Percentiles rank a stretch among this genome's conserved stretches.
Evolutionary conservation across 1,140 invertebrate genomes (phyloP).

Genomic region (Scaptodrosophila lebanonensis): DNA sequence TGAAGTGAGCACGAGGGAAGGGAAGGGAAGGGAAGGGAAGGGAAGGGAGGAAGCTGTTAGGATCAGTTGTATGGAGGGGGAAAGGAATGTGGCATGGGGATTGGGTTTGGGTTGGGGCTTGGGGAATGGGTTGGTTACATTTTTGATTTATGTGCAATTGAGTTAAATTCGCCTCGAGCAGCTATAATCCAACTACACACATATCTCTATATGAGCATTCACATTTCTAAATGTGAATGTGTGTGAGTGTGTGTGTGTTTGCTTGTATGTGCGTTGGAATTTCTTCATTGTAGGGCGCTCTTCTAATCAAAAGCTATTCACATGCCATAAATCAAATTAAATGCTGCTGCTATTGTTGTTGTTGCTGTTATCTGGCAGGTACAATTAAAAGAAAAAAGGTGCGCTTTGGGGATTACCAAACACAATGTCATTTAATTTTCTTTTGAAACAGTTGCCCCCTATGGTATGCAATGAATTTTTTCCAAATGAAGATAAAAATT

Average conservation of each 20-base stretch:
- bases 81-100: background rate
- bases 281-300: conserved; percentile 36
- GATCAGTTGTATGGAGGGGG: too few species aligned
- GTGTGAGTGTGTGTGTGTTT: too few species aligned
- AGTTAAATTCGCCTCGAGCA: conserved; percentile 59
- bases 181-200: conserved; percentile 8
- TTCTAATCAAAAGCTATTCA: conserved; percentile 71
- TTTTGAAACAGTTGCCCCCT: background rate
- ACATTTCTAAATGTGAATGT: conserved; percentile 3
- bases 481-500: background rate
- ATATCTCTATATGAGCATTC: conserved; percentile 7
- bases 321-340: conserved; percentile 74
- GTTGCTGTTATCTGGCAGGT: conserved; percentile 38
- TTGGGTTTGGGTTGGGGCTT: background rate
- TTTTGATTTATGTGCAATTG: conserved; percentile 75
- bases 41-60: background rate
- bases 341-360: conserved; percentile 42
- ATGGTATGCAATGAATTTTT: conserved; percentile 28
- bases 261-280: conserved; percentile 12
- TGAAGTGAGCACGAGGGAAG: too few species aligned
- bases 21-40: conserved; percentile 14
- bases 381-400: conserved; percentile 59
- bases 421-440: background rate
- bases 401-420: conserved; percentile 1
- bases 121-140: conserved; percentile 46